Base-by-base conservation (phyloP, 2,888 invertebrate genomes). In the Oxyscelio sp. region DNA sequence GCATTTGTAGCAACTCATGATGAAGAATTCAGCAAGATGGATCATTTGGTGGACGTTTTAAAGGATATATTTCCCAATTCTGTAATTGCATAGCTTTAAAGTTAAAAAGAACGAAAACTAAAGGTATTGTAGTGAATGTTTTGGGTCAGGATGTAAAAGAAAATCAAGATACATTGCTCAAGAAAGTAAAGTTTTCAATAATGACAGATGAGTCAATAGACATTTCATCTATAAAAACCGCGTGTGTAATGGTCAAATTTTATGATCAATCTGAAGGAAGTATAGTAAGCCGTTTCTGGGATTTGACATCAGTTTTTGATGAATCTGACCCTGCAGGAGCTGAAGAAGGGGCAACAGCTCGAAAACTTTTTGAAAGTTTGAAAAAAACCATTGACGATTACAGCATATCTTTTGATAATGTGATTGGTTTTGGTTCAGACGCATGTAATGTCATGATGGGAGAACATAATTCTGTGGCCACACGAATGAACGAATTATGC, bases 181-280 rank as follows among this genome's bases (percentile, higher is more conserved):
- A 87, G 79, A 58, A 24, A 45, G 17, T 56, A 31, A 84, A 86
- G 86, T 92, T 90, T 85, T 87, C 89, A 38, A 83, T 91, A 17
- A 40, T 90, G 9, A 87, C 87, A 0, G 89, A 90, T 68, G 90
- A 90, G 81, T 88, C 88, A 0, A 91, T 90, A 0, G 89, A 92
- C 61, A 87, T 90, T 43, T 66, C 79, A 4, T 52, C 66, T 6
- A 21, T 79, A 3, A 82, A 90, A 74, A 77, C 70, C 1, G 38
- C 85, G 0, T 90, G 89, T 45, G 79, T 90, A 8, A 58, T 89
- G 1, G 87, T 90, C 3, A 48, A 89, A 9, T 91, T 75, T 79
- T 89, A 83, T 52, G 81, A 85, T 52, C 5, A 43, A 22, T 50
- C 70, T 6, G 5, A 15, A 4, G 59, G 73, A 5, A 38, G 50